Percentiles rank a stretch among this genome's conserved stretches.
These are phyloP conservation scores for Tigriopus californicus DNA, from an alignment of 2,888 invertebrate genomes.

Conservation along the genomic window DNA sequence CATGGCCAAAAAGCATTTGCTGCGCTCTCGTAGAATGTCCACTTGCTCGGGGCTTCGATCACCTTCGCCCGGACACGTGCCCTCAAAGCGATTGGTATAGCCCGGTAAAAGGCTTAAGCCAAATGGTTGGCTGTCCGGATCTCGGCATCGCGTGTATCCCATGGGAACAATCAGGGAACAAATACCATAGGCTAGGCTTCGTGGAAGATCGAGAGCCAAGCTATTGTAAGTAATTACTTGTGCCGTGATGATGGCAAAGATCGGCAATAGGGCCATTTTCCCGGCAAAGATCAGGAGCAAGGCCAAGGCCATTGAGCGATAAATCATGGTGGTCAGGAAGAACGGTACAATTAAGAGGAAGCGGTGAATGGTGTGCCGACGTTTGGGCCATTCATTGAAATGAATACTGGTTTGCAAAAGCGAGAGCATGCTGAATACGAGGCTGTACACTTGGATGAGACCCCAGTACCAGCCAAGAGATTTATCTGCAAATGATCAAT, in stretches of 20 bases:
- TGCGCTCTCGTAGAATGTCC: constrained; percentile 13
- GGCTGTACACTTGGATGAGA: constrained; percentile 11
- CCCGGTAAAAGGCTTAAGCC: neutral
- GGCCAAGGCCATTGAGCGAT: constrained; percentile 3
- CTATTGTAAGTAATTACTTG: constrained; percentile 7
- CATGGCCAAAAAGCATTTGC: constrained; percentile 8
- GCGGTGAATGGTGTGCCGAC: constrained; percentile 4
- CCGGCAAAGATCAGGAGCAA: neutral
- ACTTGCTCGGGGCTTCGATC: constrained; percentile 14
- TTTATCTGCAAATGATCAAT: neutral
- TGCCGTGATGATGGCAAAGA: neutral
- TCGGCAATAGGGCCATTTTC: neutral
- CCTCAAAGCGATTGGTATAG: neutral
- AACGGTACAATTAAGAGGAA: constrained; percentile 1
- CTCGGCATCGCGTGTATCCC: constrained; percentile 5
- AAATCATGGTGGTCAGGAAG: constrained; percentile 1
- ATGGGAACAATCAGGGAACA: constrained; percentile 1
- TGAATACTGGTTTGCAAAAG: constrained; percentile 11
- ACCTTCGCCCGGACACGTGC: neutral
- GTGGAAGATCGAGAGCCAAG: constrained; percentile 9
- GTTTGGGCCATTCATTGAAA: constrained; percentile 14
- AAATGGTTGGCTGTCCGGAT: constrained; percentile 3
- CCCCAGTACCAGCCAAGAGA: constrained; percentile 11
- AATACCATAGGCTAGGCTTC: constrained; percentile 10
- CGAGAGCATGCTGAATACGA: constrained; percentile 7